Evolutionary conservation across 2,113 vertebrate genomes (phyloP).

Genomic region (Origma solitaria): DNA sequence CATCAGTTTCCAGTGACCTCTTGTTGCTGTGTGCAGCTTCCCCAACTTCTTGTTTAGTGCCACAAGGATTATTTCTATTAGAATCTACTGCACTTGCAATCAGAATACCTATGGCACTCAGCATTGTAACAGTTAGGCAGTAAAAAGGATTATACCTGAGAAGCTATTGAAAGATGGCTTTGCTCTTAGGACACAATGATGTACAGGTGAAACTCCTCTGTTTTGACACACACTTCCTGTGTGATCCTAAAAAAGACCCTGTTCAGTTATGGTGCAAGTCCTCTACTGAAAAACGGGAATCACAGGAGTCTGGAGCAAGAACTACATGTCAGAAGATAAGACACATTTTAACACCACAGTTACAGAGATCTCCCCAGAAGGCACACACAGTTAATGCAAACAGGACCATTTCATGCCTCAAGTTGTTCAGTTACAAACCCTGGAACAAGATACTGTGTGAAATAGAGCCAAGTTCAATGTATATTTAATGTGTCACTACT

Average conservation of each 20-base stretch:
- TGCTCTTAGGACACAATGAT: background rate
- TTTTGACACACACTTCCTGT: background rate
- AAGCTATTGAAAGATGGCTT: background rate
- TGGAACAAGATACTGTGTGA: background rate
- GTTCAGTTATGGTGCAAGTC: background rate
- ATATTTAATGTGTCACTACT: background rate
- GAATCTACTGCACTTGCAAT: background rate
- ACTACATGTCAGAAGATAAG: background rate
- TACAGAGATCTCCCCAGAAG: background rate
- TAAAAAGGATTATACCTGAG: background rate
- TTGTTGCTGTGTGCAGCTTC: background rate
- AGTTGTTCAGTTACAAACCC: background rate
- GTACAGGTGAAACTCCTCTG: background rate
- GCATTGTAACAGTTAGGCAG: fast-evolving
- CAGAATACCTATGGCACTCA: background rate
- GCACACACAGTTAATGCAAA: background rate
- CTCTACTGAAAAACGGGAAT: background rate
- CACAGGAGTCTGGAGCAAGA: background rate
- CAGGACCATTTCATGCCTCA: background rate
- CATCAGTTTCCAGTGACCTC: background rate
- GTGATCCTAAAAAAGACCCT: background rate
- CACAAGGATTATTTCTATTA: background rate
- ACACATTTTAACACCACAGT: background rate
- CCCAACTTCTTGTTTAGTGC: background rate
- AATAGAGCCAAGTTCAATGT: background rate